Evolutionary conservation across 2,113 vertebrate genomes (phyloP).

Genomic region (Cervus canadensis): DNA sequence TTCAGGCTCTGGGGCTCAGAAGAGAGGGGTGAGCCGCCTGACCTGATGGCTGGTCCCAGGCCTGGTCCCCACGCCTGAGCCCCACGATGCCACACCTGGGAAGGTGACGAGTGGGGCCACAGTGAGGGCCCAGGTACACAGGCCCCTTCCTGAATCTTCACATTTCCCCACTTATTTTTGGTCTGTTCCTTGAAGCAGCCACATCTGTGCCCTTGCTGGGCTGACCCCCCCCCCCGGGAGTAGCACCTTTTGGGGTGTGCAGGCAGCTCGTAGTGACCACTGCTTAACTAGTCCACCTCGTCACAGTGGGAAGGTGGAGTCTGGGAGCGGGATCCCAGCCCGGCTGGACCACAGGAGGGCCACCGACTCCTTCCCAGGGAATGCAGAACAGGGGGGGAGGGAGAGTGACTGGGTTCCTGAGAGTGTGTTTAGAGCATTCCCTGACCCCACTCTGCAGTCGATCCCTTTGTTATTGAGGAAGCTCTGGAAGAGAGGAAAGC

Average conservation of each 20-base stretch:
- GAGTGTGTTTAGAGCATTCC: neutral
- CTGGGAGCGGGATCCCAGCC: neutral
- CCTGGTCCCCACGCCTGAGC: too few species aligned
- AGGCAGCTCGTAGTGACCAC: neutral
- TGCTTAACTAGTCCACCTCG: neutral
- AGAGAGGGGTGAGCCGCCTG: neutral
- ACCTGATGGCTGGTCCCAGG: neutral
- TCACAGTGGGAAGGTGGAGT: neutral
- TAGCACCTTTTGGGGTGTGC: neutral
- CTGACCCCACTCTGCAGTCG: neutral
- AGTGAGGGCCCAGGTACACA: neutral
- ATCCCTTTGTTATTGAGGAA: neutral
- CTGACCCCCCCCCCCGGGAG: neutral
- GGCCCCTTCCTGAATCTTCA: neutral
- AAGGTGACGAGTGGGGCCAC: neutral
- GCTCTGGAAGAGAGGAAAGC: neutral
- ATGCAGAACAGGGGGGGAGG: neutral
- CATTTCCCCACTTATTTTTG: neutral
- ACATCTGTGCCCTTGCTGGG: neutral
- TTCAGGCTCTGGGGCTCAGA: neutral
- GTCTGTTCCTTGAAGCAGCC: neutral
- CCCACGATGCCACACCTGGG: fast-evolving
- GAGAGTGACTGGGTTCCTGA: neutral
- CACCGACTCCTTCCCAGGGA: neutral
- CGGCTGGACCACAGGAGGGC: fast-evolving